Evolutionary conservation across 92 coral and sea anemone genomes (phyloP), one percentile per base, ranked within the genome.

Genomic region (Palythoa grandis): DNA sequence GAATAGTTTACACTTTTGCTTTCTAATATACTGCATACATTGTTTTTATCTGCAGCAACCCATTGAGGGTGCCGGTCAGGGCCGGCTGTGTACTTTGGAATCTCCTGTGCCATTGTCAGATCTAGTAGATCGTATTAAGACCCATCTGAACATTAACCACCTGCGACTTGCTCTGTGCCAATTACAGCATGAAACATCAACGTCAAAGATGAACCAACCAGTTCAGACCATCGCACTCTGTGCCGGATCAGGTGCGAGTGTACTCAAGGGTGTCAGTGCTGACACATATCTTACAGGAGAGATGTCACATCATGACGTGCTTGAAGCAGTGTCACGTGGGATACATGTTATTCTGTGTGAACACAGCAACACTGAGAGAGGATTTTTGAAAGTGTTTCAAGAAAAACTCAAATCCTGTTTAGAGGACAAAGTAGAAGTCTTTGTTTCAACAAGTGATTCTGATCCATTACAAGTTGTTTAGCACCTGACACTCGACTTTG

Each of bases 321-420:
- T 97, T 22, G 98, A 90, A 25, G 98, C 97, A 43, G 95, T 97
- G 37, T 90, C 99, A 3, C 86, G 82, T 77, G 99, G 99, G 22
- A 82, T 86, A 37, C 98, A 97, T 88, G 98, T 97, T 58, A 90
- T 97, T 58, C 88, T 97, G 52, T 93, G 99, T 78, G 99, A 97
- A 85, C 99, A 97, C 84, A 97, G 98, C 84, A 97, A 97, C 76
- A 97, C 99, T 52, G 99, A 97, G 70, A 92, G 99, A 35, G 99
- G 99, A 38, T 97, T 97, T 76, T 86, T 92, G 15, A 76, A 87
- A 60, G 87, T 87, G 22, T 92, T 97, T 85, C 72, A 88, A 69
- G 89, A 82, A 10, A 89, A 88, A 71, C 91, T 97, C 70, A 65
- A 82, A 13, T 63, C 20, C 1, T 79, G 88, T 78, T 90, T 97